These are phyloP conservation scores for Oryctolagus cuniculus DNA, from an alignment of 2,113 vertebrate species.

Conservation along the genomic window DNA sequence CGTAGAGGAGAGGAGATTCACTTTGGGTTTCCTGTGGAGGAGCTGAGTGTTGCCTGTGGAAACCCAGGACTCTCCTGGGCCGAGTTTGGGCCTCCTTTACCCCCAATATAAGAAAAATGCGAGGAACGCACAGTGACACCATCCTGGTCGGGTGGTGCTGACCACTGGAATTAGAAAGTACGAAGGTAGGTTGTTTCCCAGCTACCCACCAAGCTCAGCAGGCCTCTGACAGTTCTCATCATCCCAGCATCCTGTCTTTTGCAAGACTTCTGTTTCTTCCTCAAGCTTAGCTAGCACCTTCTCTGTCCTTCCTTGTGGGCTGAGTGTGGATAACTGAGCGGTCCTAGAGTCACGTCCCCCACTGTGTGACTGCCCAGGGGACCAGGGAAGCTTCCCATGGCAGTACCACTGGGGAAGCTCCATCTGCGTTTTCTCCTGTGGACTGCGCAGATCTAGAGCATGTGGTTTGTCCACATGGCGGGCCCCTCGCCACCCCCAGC, in stretches of 20 bases:
- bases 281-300: not conserved
- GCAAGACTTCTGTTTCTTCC: not conserved
- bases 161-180: not conserved
- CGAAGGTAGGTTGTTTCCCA: not conserved
- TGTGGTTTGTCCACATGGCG: not conserved
- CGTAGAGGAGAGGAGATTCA: not conserved
- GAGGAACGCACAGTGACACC: not conserved
- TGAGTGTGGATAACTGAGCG: not conserved
- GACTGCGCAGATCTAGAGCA: not conserved
- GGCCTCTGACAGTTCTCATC: not conserved
- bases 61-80: not conserved
- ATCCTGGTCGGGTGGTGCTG: not conserved
- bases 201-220: not conserved
- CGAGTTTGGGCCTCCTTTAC: not conserved
- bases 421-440: not conserved
- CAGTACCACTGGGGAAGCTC: not conserved
- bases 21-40: not conserved
- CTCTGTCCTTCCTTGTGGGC: not conserved
- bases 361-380: not conserved
- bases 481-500: not conserved
- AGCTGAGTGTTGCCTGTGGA: not conserved
- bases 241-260: not conserved
- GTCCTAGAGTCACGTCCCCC: not conserved
- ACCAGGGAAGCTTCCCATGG: not conserved
- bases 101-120: not conserved